A percentile compares a stretch with the other conserved stretches of the same genome.
Conservation (phyloP, 2,113 vertebrate genomes). For the Melospiza georgiana region DNA sequence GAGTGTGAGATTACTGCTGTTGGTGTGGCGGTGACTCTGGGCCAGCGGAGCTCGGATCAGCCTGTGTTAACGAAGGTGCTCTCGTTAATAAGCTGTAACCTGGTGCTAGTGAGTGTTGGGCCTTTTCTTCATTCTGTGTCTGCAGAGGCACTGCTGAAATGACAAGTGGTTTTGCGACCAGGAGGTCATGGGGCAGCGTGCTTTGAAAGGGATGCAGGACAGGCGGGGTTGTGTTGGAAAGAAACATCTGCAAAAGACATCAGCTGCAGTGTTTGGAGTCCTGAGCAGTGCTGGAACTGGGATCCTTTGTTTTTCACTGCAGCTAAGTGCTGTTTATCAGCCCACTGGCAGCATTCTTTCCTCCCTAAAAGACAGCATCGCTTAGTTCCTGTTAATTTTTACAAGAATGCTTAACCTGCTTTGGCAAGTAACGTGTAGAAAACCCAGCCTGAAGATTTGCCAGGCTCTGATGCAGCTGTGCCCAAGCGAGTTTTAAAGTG, state of each 20-base stretch:
- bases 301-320: constrained; percentile 31
- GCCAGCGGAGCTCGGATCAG: not conserved
- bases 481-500: not conserved
- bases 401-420: not conserved
- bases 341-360: not conserved
- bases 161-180: not conserved
- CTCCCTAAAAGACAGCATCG: not conserved
- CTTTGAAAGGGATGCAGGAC: not conserved
- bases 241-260: constrained; percentile 21
- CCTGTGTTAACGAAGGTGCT: not conserved
- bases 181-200: not conserved
- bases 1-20: constrained; percentile 11
- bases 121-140: not conserved
- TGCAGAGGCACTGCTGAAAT: not conserved
- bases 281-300: not conserved
- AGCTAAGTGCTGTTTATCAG: constrained; percentile 10
- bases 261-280: not conserved
- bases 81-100: not conserved
- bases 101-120: not conserved
- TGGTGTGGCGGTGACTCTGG: not conserved
- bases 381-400: not conserved
- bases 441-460: not conserved
- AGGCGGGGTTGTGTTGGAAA: not conserved
- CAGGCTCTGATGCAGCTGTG: not conserved
- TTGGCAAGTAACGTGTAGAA: not conserved